Conservation (phyloP, 2,888 invertebrate genomes). For the Hanleya hanleyi region DNA sequence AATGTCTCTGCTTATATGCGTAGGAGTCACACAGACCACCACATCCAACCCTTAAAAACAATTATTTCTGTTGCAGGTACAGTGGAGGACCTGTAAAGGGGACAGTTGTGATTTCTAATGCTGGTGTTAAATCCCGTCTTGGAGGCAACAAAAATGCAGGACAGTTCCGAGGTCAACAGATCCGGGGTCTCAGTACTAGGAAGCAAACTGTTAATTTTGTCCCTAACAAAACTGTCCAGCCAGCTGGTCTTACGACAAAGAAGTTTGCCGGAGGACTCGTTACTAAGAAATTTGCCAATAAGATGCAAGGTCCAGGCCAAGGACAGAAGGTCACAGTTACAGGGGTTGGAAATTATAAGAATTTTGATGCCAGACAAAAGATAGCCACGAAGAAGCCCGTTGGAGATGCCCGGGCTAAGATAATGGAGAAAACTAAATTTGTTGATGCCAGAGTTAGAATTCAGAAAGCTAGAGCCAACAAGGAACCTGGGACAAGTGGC, state of each 20-base stretch:
- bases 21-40: no score
- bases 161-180: background rate
- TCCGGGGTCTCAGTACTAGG: background rate
- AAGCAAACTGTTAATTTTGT: background rate
- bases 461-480: slow-evolving; percentile 25
- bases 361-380: slow-evolving; percentile 37
- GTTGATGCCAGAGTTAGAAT: slow-evolving; percentile 42
- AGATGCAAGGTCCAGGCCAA: background rate
- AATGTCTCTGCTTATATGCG: no score
- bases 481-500: slow-evolving; percentile 8
- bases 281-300: background rate
- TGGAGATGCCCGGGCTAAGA: slow-evolving; percentile 37
- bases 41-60: no score
- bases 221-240: background rate
- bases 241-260: background rate
- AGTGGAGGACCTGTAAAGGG: background rate
- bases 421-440: slow-evolving; percentile 29
- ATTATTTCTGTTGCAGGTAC: no score
- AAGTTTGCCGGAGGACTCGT: background rate
- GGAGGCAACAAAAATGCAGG: background rate
- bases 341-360: slow-evolving; percentile 25
- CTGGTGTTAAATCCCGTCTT: slow-evolving; percentile 1
- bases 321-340: background rate
- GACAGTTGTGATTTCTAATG: background rate
- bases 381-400: slow-evolving; percentile 5